Evolutionary conservation across 2,797 vertebrate genomes (phyloP).

Genomic region (Leucoraja ocellata): DNA sequence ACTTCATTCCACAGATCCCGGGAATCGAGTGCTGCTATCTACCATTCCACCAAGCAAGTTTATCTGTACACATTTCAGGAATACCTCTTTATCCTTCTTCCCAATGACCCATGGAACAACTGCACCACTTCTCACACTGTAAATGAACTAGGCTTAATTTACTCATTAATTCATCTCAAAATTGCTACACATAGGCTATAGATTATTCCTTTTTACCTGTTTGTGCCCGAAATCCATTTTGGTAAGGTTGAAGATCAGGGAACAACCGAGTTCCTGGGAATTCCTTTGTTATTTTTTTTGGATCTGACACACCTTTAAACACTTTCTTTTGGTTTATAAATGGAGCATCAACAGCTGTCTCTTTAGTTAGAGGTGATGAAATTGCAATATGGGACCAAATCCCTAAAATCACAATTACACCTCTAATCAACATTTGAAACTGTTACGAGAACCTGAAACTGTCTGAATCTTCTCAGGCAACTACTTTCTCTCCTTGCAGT

Average conservation of each 20-base stretch:
- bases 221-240: not conserved
- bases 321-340: not conserved
- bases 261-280: slow-evolving; percentile 10
- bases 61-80: no score
- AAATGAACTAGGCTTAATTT: no score
- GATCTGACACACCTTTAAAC: not conserved
- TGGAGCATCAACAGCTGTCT: not conserved
- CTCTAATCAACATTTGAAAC: not conserved
- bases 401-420: slow-evolving; percentile 13
- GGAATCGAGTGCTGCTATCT: no score
- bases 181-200: not conserved
- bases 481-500: not conserved
- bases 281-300: not conserved
- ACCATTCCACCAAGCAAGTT: no score
- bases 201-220: not conserved
- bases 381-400: not conserved
- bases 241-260: not conserved
- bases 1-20: no score
- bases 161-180: no score
- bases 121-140: no score
- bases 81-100: no score
- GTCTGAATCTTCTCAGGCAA: not conserved
- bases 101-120: no score
- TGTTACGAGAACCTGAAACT: not conserved
- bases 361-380: not conserved